Conservation (phyloP, 1,140 invertebrate genomes). For the Dryas iulia region DNA sequence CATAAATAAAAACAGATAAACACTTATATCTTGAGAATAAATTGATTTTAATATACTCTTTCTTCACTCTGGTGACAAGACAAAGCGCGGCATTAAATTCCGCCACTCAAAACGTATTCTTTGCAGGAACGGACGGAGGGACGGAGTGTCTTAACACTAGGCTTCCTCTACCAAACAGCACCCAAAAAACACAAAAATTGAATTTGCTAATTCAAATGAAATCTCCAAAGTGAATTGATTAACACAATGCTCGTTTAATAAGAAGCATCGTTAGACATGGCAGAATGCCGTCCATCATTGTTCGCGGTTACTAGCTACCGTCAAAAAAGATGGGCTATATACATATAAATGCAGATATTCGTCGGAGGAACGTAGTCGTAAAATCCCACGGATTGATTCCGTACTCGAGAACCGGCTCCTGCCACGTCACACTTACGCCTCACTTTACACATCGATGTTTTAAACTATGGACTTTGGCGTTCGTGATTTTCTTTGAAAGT, state of each 20-base stretch:
- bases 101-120: too few species aligned
- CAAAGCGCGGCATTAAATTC: too few species aligned
- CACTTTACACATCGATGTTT: conserved; percentile 11
- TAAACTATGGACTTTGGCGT: neutral
- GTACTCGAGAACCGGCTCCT: conserved; percentile 33
- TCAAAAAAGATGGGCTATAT: conserved; percentile 24
- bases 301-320: conserved; percentile 17
- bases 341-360: conserved; percentile 31
- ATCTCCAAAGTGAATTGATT: conserved; percentile 1
- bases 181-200: too few species aligned
- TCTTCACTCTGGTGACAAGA: too few species aligned
- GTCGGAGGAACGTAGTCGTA: conserved; percentile 18
- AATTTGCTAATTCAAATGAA: conserved; percentile 5
- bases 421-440: conserved; percentile 33
- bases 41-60: too few species aligned
- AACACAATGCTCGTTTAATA: neutral
- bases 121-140: too few species aligned
- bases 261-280: conserved; percentile 20
- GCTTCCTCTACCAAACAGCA: too few species aligned
- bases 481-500: neutral
- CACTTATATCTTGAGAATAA: too few species aligned
- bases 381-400: conserved; percentile 33
- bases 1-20: too few species aligned
- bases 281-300: conserved; percentile 22
- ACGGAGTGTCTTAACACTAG: too few species aligned